Evolutionary conservation across 2,888 invertebrate genomes (phyloP), one percentile per base, ranked within the genome.

Genomic region (Habroteleia sp.): DNA sequence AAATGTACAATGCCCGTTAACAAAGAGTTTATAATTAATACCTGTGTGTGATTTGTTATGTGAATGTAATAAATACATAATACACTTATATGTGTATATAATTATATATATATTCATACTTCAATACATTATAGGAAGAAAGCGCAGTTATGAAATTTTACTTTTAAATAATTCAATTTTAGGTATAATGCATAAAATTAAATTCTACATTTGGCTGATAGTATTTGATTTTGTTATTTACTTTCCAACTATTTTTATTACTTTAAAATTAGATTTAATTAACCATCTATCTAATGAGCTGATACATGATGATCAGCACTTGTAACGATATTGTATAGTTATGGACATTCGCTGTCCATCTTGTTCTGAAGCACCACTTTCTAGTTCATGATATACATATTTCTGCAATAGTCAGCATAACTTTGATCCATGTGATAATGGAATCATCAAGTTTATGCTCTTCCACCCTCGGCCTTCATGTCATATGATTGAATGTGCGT

Each of bases 351-450:
- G 10, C 35, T 54, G 65, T 66, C 44, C 54, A 66, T 54, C 54
- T 46, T 54, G 65, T 54, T 37, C 35, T 20, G 65, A 33, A 54
- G 44, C 37, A 35, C 35, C 35, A 39, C 35, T 66, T 65, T 37
- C 37, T 35, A 35, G 3, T 44, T 17, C 39, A 35, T 44, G 44
- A 44, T 65, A 46, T 66, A 56, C 66, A 54, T 56, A 66, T 66
- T 66, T 66, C 66, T 46, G 39, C 11, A 29, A 46, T 66, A 52
- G 63, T 52, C 41, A 56, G 56, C 66, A 46, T 66, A 66, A 66
- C 56, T 66, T 66, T 66, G 66, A 66, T 46, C 66, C 46, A 39
- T 39, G 27, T 48, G 66, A 66, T 66, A 66, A 66, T 66, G 56
- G 56, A 56, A 66, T 66, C 66, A 66, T 39, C 46, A 66, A 52